Conservation (phyloP, 1,140 invertebrate genomes). For the Atta colombica region DNA sequence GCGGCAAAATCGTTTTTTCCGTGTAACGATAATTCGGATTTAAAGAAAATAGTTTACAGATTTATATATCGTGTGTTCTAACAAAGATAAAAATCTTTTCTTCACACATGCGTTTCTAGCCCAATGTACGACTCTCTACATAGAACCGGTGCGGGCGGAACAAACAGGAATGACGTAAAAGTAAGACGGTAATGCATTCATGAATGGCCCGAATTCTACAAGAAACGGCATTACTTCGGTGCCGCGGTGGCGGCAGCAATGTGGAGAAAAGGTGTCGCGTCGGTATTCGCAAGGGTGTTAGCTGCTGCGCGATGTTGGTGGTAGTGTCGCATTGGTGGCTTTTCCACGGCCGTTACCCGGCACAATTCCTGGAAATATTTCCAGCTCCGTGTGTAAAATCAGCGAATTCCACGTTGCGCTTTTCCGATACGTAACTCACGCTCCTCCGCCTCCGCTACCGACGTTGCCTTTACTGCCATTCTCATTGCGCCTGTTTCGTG, state of each 20-base stretch:
- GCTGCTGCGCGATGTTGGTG: background rate
- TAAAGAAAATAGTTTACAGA: background rate
- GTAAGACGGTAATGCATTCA: slow-evolving; percentile 78
- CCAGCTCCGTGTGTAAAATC: slow-evolving; percentile 73
- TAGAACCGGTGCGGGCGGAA: slow-evolving; percentile 44
- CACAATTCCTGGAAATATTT: slow-evolving; percentile 77
- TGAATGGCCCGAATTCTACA: slow-evolving; percentile 76
- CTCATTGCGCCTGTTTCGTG: slow-evolving; percentile 44
- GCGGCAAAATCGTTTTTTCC: too few species aligned
- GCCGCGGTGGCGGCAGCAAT: background rate
- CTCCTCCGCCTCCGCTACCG: slow-evolving; percentile 28
- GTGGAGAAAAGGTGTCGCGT: slow-evolving; percentile 67
- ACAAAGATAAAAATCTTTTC: slow-evolving; percentile 17
- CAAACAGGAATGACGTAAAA: slow-evolving; percentile 69
- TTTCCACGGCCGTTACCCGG: slow-evolving; percentile 63
- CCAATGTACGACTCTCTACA: background rate
- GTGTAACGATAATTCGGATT: background rate
- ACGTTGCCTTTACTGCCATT: slow-evolving; percentile 14
- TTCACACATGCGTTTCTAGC: background rate
- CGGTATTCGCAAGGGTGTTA: slow-evolving; percentile 72
- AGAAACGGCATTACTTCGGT: slow-evolving; percentile 72
- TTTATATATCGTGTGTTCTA: background rate
- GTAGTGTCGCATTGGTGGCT: slow-evolving; percentile 34
- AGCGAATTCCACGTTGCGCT: slow-evolving; percentile 76
- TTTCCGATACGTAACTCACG: slow-evolving; percentile 76